Conservation (phyloP, 2,888 invertebrate genomes). For the Adelphocoris suturalis region DNA sequence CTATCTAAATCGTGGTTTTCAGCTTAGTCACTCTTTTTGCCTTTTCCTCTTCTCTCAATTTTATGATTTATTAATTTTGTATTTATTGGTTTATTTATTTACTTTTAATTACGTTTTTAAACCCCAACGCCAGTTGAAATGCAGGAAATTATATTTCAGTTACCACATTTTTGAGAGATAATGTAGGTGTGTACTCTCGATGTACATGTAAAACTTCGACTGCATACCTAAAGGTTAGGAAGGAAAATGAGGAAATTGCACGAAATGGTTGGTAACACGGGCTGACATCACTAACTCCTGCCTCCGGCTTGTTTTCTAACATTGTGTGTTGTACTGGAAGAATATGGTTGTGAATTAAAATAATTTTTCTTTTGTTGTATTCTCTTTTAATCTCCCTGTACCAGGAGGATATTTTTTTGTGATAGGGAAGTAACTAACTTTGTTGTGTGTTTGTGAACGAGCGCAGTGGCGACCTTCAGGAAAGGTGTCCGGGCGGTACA, state of each 20-base stretch:
- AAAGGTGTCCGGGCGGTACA: conserved; percentile 99
- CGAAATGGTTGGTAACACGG: conserved; percentile 4
- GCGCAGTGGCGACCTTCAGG: conserved; percentile 99
- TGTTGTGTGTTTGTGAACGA: conserved; percentile 74
- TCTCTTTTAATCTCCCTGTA: conserved; percentile 43
- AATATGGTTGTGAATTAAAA: conserved; percentile 8
- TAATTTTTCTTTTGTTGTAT: background rate
- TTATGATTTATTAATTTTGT: no score
- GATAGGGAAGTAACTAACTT: conserved; percentile 72
- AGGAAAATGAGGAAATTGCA: conserved; percentile 33
- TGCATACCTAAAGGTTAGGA: background rate
- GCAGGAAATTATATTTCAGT: conserved; percentile 9
- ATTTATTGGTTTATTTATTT: background rate
- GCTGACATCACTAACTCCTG: conserved; percentile 14
- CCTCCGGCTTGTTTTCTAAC: conserved; percentile 28
- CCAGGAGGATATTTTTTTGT: conserved; percentile 36
- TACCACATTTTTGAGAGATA: background rate
- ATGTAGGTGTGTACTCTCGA: background rate
- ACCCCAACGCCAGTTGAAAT: conserved; percentile 42
- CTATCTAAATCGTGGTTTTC: conserved; percentile 3
- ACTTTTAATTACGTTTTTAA: background rate
- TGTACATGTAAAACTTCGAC: background rate
- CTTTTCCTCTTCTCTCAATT: background rate
- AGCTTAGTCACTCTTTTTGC: conserved; percentile 7
- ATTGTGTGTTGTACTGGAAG: conserved; percentile 6